phyloP scores from a whole-genome alignment of 2,888 invertebrate genomes.

The Nomada hirtipes region DNA sequence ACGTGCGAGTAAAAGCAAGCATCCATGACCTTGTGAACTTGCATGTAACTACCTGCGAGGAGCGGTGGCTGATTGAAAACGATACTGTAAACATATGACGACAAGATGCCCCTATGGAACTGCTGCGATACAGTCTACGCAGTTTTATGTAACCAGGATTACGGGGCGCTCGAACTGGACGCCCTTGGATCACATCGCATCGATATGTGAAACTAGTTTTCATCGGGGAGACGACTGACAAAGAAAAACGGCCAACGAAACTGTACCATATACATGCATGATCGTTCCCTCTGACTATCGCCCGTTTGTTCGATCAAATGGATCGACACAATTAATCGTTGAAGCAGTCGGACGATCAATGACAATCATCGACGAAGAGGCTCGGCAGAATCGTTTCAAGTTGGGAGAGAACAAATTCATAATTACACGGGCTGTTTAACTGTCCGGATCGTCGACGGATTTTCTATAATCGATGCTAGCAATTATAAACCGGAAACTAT shows the following conservation, averaged over 20 bases:
- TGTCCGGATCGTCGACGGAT: not conserved
- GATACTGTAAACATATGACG: constrained; percentile 51
- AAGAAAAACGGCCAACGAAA: constrained; percentile 57
- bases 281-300: constrained; percentile 29
- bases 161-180: constrained; percentile 69
- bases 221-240: constrained; percentile 62
- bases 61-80: constrained; percentile 32
- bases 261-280: constrained; percentile 48
- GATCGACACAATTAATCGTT: constrained; percentile 47
- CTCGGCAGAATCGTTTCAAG: not conserved
- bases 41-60: not conserved
- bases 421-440: not conserved
- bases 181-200: constrained; percentile 76
- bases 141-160: constrained; percentile 64
- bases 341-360: not conserved
- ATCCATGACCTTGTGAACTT: constrained; percentile 63
- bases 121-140: constrained; percentile 52
- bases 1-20: not conserved
- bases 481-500: no score
- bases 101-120: constrained; percentile 32
- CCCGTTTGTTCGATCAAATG: constrained; percentile 20
- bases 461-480: not conserved
- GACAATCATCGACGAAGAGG: no score
- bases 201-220: constrained; percentile 74
- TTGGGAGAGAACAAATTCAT: not conserved